Conservation (phyloP, 2,797 vertebrate species). For the Peromyscus melanophrys region DNA sequence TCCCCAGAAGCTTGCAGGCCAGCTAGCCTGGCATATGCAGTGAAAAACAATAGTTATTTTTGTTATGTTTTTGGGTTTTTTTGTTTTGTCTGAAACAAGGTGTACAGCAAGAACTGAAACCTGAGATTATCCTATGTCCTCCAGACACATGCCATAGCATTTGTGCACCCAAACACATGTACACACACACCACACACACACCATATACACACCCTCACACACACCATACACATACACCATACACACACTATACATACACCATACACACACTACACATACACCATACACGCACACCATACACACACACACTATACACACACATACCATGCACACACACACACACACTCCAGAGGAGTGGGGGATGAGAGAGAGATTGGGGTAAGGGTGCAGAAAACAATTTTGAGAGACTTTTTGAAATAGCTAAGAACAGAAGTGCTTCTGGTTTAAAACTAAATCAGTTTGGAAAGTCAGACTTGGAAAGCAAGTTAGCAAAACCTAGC, state of each 20-base stretch:
- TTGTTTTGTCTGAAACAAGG: background rate
- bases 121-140: background rate
- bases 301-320: background rate
- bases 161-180: background rate
- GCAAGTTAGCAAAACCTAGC: background rate
- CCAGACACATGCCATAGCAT: background rate
- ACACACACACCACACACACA: background rate
- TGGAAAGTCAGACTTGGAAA: slow-evolving; percentile 54
- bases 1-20: background rate
- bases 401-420: slow-evolving; percentile 28
- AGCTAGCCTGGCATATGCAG: background rate
- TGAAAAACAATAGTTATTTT: background rate
- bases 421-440: background rate
- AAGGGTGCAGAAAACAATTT: background rate
- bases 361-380: background rate
- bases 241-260: too few species aligned
- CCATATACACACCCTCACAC: too few species aligned
- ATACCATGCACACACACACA: background rate
- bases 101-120: background rate
- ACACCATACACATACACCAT: too few species aligned
- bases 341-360: background rate
- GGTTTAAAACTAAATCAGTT: background rate
- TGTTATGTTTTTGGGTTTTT: background rate
- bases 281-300: too few species aligned
- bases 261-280: background rate